Percentiles rank a stretch among this genome's conserved stretches.
Conservation (phyloP, 2,888 invertebrate genomes). For the Chrysolina americana region DNA sequence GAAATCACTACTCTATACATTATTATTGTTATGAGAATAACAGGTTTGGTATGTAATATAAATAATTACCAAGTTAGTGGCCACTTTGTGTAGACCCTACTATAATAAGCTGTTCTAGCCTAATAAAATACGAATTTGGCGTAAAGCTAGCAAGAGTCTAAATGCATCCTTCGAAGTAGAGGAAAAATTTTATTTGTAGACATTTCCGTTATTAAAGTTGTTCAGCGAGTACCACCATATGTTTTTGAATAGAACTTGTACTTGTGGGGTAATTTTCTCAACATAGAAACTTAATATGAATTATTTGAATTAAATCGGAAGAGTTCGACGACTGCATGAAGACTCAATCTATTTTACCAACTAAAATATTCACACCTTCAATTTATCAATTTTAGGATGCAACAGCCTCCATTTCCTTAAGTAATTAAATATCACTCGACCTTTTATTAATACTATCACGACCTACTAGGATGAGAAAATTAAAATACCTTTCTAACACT, state of each 20-base stretch:
- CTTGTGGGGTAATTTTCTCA: no score
- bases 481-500: slow-evolving; percentile 10
- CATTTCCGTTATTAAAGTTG: no score
- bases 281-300: no score
- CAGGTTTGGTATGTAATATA: slow-evolving; percentile 54
- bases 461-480: slow-evolving; percentile 10
- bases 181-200: neutral
- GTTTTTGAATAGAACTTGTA: no score
- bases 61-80: slow-evolving; percentile 50
- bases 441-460: slow-evolving; percentile 50
- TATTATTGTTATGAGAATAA: slow-evolving; percentile 55
- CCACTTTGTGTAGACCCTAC: slow-evolving; percentile 41
- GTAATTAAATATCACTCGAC: slow-evolving; percentile 61
- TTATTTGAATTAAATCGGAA: neutral
- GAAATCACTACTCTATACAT: slow-evolving; percentile 61
- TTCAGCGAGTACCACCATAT: no score
- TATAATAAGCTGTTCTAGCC: slow-evolving; percentile 46
- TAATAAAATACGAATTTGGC: slow-evolving; percentile 35
- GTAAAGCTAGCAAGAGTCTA: neutral
- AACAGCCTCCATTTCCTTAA: slow-evolving; percentile 58
- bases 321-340: neutral
- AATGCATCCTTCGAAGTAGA: neutral
- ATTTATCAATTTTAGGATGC: slow-evolving; percentile 44
- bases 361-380: slow-evolving; percentile 31
- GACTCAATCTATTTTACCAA: neutral